phyloP scores from a whole-genome alignment of 2,888 invertebrate species.

The Hyppa rectilinea region DNA sequence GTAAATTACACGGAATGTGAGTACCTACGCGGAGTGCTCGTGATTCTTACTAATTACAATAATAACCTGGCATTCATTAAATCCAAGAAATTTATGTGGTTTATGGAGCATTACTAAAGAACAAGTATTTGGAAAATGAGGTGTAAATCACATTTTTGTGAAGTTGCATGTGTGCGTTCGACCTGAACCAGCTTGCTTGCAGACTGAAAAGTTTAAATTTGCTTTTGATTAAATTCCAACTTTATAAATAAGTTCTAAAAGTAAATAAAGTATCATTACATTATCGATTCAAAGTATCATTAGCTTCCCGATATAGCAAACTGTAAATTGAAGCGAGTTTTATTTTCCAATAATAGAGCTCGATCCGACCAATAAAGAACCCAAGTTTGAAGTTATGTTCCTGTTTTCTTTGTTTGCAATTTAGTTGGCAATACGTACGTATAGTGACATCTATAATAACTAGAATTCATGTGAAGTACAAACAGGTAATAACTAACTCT shows the following conservation, averaged over 20 bases:
- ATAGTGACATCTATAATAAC: slow-evolving; percentile 42
- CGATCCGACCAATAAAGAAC: slow-evolving; percentile 34
- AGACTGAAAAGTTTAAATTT: slow-evolving; percentile 32
- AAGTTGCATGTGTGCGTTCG: slow-evolving; percentile 17
- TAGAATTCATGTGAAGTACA: slow-evolving; percentile 34
- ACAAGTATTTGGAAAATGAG: slow-evolving; percentile 49
- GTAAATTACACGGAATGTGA: slow-evolving; percentile 86
- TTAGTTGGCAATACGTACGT: slow-evolving; percentile 39
- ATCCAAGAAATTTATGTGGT: slow-evolving; percentile 66
- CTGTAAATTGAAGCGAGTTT: slow-evolving; percentile 31
- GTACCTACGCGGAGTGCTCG: slow-evolving; percentile 69
- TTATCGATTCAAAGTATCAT: slow-evolving; percentile 29
- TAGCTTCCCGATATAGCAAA: slow-evolving; percentile 11
- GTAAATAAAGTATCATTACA: slow-evolving; percentile 8
- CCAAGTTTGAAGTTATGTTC: slow-evolving; percentile 49
- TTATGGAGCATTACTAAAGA: slow-evolving; percentile 74
- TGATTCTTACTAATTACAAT: slow-evolving; percentile 87
- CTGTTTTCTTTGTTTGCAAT: slow-evolving; percentile 58
- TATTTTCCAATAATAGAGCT: slow-evolving; percentile 46
- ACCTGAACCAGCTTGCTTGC: slow-evolving; percentile 13
- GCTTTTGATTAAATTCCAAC: slow-evolving; percentile 38
- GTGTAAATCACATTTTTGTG: slow-evolving; percentile 29
- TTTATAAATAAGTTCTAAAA: slow-evolving; percentile 14
- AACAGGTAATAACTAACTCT: slow-evolving; percentile 59
- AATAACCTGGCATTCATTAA: slow-evolving; percentile 87